Base-by-base conservation (phyloP, 2,888 invertebrate species). In the Sesia apiformis region DNA sequence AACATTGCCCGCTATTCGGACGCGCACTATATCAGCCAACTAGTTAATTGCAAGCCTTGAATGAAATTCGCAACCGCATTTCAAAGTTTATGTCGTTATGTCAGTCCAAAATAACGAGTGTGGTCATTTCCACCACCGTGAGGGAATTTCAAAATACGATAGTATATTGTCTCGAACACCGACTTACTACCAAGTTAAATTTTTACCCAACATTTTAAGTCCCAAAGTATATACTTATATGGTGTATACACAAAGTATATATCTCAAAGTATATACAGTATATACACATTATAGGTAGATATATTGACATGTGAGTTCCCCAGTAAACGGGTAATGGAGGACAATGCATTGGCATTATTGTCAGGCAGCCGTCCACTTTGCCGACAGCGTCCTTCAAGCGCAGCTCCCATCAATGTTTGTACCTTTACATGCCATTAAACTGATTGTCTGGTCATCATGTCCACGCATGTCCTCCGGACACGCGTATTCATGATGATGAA, bases 11-110 rank as follows among this genome's bases (percentile, higher is more conserved):
- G 60, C 57, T 56, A 55, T 56, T 70, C 67, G 68, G 64, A 70
- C 70, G 70, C 74, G 78, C 80, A 82, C 75, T 84, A 78, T 78
- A 81, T 82, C 83, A 83, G 77, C 68, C 76, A 74, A 77, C 79
- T 81, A 78, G 81, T 85, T 85, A 84, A 85, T 84, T 85, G 84
- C 80, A 78, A 80, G 76, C 74, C 78, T 80, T 77, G 78, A 72
- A 81, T 84, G 81, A 81, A 79, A 83, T 78, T 85, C 77, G 72
- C 74, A 74, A 79, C 81, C 81, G 75, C 80, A 83, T 83, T 85
- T 83, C 78, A 74, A 81, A 82, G 76, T 82, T 81, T 79, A 82
- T 83, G 76, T 76, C 78, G 79, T 80, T 76, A 75, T 74, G 78
- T 78, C 78, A 78, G 76, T 71, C 65, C 71, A 71, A 76, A 80